These are phyloP conservation scores for Zaprionus tsacasi DNA, from an alignment of 1,140 invertebrate genomes.

Conservation along the genomic window DNA sequence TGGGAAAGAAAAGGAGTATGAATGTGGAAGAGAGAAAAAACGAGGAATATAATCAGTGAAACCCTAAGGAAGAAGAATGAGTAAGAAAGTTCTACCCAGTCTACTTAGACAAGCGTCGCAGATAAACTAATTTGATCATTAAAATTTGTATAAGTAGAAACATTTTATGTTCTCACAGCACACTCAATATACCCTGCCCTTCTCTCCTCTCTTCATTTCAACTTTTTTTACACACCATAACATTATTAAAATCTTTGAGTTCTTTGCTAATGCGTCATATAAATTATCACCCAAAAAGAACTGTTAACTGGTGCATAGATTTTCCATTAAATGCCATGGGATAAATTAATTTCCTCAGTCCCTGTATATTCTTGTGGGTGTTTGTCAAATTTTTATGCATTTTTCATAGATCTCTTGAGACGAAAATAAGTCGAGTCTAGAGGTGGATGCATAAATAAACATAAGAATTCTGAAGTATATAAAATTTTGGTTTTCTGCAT, in stretches of 20 bases:
- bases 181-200: not conserved
- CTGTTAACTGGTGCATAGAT: slow-evolving; percentile 39
- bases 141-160: not conserved
- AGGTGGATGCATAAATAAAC: slow-evolving; percentile 64
- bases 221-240: not conserved
- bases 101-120: too few relatives aligned
- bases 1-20: not conserved
- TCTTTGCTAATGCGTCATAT: slow-evolving; percentile 60
- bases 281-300: slow-evolving; percentile 60
- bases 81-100: not conserved
- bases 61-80: not conserved
- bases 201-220: too few relatives aligned
- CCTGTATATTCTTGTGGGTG: slow-evolving; percentile 47
- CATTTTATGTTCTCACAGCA: not conserved
- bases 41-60: not conserved
- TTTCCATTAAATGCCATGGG: slow-evolving; percentile 38
- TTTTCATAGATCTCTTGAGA: slow-evolving; percentile 34
- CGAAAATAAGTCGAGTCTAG: slow-evolving; percentile 22
- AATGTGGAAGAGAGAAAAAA: not conserved
- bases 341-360: slow-evolving; percentile 37
- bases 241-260: slow-evolving; percentile 12
- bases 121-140: not conserved
- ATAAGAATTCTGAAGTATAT: slow-evolving; percentile 40
- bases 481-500: slow-evolving; percentile 63
- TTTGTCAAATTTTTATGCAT: slow-evolving; percentile 66